phyloP scores from a whole-genome alignment of 2,888 invertebrate genomes.

The Mechanitis mazaeus region DNA sequence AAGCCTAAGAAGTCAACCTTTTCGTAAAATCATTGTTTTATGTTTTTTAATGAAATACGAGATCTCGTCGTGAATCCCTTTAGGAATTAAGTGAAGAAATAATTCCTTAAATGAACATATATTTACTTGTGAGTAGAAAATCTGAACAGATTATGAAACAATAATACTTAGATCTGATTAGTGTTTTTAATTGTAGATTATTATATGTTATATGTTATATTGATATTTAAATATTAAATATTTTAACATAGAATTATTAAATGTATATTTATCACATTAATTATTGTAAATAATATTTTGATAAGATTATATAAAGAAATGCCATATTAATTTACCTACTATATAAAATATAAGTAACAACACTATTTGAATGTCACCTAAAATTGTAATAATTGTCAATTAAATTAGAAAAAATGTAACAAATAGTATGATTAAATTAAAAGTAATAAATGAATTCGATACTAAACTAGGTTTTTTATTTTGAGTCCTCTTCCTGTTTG shows the following conservation, averaged over 20 bases:
- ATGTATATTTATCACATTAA: conserved; percentile 42
- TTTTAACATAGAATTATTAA: not conserved
- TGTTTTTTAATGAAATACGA: too few species aligned
- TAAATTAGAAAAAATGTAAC: conserved; percentile 14
- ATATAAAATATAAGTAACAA: conserved; percentile 16
- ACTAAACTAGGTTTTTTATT: conserved; percentile 6
- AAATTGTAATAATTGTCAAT: conserved; percentile 7
- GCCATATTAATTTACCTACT: conserved; percentile 65
- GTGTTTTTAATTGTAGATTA: too few species aligned
- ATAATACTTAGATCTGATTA: conserved; percentile 3
- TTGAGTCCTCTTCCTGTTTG: not conserved
- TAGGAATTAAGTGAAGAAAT: too few species aligned
- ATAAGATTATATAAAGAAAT: conserved; percentile 45
- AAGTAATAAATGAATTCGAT: conserved; percentile 20
- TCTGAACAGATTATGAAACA: not conserved
- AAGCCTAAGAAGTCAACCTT: too few species aligned
- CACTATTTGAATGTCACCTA: not conserved
- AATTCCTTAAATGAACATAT: too few species aligned
- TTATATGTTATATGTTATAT: too few species aligned
- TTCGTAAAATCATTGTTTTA: too few species aligned
- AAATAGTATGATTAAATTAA: conserved; percentile 12
- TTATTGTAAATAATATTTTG: conserved; percentile 40
- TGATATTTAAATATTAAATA: too few species aligned
- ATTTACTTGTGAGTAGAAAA: too few species aligned
- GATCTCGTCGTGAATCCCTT: too few species aligned